Evolutionary conservation across 1,140 invertebrate genomes (phyloP), one percentile per base, ranked within the genome.

Genomic region (Trichonephila clavipes): DNA sequence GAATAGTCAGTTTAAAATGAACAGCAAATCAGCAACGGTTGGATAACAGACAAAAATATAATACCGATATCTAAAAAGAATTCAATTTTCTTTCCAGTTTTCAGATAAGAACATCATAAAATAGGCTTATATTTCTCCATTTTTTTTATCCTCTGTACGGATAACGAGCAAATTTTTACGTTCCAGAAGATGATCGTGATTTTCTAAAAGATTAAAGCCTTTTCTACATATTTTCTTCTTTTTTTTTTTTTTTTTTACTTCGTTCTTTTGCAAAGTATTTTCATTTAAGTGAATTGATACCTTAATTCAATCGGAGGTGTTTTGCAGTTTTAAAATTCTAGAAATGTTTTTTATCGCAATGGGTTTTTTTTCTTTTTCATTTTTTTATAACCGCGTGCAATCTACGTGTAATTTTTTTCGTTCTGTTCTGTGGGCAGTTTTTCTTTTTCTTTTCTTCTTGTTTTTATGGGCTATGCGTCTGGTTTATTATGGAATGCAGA

Each of bases 251-350:
- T 34, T 40, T 77, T 77, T 77, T 64, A 19, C 16, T 77, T 18
- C 8, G 14, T 34, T 18, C 24, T 34, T 28, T 18, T 28, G 72
- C 72, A 77, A 77, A 77, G 34, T 40, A 28, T 58, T 58, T 59
- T 44, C 51, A 58, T 89, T 64, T 24, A 72, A 51, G 62, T 77
- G 87, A 89, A 58, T 51, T 40, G 64, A 51, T 72, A 51, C 34
- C 66, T 72, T 89, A 89, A 89, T 89, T 89, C 51, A 89, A 89
- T 89, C 69, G 87, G 69, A 69, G 28, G 61, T 58, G 40, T 72
- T 89, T 72, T 77, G 18, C 72, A 77, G 72, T 77, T 77, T 77
- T 77, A 77, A 77, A 77, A 77, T 77, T 77, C 66, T 10, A 24
- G n/a, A 19, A 44, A n/a, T 85, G 44, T 85, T 58, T n/a, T 51